phyloP scores from a whole-genome alignment of 64 coral and sea anemone species.

The Cladopsammia gracilis region DNA sequence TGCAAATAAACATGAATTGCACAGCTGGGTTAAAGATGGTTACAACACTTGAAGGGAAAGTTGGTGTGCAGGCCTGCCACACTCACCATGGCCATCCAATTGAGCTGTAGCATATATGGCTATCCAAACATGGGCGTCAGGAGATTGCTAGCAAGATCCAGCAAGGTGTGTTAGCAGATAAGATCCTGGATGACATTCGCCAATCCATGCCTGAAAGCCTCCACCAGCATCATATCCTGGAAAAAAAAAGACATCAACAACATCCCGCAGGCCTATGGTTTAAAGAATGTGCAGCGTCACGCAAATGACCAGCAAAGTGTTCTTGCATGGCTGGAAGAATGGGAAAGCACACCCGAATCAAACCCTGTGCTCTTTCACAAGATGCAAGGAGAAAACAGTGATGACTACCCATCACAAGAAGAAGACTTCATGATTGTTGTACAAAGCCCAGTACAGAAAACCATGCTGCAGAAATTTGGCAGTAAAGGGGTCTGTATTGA shows the following conservation, averaged over 20 bases:
- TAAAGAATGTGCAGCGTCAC: constrained; percentile 19
- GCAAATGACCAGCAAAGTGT: constrained; percentile 61
- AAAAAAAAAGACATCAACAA: constrained; percentile 39
- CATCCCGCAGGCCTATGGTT: constrained; percentile 44
- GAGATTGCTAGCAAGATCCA: constrained; percentile 41
- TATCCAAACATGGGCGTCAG: constrained; percentile 25
- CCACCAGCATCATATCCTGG: constrained; percentile 27
- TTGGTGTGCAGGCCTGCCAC: constrained; percentile 26
- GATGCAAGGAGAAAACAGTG: background rate
- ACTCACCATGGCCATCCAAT: constrained; percentile 26
- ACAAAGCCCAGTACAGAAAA: background rate
- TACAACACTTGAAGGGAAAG: constrained; percentile 7
- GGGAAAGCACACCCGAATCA: background rate
- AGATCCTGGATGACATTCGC: constrained; percentile 45
- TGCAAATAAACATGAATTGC: constrained; percentile 37
- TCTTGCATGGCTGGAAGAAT: constrained; percentile 59
- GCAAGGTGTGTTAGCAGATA: constrained; percentile 25
- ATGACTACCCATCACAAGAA: background rate
- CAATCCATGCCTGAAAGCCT: constrained; percentile 12
- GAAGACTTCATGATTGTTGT: constrained; percentile 66
- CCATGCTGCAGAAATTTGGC: constrained; percentile 54
- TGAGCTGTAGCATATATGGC: constrained; percentile 37
- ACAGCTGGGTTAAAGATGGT: background rate
- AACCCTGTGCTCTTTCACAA: constrained; percentile 58
- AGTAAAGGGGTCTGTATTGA: constrained; percentile 67